Conservation (phyloP, 2,113 vertebrate genomes). For the Ictalurus furcatus region DNA sequence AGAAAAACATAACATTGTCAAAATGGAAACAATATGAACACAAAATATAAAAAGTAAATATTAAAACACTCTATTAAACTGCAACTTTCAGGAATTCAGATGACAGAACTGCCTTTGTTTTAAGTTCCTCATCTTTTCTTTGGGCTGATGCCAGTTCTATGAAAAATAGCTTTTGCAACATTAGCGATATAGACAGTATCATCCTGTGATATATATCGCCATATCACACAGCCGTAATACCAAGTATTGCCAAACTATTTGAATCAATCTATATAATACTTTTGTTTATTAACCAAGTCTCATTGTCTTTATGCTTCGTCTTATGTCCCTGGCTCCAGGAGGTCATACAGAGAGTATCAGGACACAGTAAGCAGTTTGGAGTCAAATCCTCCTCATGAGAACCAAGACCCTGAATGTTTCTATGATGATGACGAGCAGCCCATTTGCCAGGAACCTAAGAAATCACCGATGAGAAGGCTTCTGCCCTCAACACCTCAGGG, state of each 20-base stretch:
- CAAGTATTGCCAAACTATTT: neutral
- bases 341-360: slow-evolving; percentile 64
- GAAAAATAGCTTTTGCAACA: neutral
- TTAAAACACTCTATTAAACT: neutral
- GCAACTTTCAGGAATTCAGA: neutral
- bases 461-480: slow-evolving; percentile 85
- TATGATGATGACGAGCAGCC: slow-evolving; percentile 84
- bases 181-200: neutral
- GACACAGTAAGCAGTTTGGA: slow-evolving; percentile 70
- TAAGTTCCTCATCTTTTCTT: neutral
- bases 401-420: slow-evolving; percentile 78
- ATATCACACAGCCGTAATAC: neutral
- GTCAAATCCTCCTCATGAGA: slow-evolving; percentile 74
- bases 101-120: neutral
- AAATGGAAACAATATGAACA: neutral
- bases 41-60: neutral
- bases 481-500: slow-evolving; percentile 87
- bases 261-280: neutral
- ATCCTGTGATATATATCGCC: neutral
- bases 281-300: neutral
- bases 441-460: slow-evolving; percentile 75
- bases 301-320: neutral
- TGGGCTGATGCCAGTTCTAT: neutral
- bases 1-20: neutral
- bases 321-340: slow-evolving; percentile 45